Evolutionary conservation across 2,113 vertebrate species (phyloP).

Genomic region (Mesoclemmys tuberculata): DNA sequence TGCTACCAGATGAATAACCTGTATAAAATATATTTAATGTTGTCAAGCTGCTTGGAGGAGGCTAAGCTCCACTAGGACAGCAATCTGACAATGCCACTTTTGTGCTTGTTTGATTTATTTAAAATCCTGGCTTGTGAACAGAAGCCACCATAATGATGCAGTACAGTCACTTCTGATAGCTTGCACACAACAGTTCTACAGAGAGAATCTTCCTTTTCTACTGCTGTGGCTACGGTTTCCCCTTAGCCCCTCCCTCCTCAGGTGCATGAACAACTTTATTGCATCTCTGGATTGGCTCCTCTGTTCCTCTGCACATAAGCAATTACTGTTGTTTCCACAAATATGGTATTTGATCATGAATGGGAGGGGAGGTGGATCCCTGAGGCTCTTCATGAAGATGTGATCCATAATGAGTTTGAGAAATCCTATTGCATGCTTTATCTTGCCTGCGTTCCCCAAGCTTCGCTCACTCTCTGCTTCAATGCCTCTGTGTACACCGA

Average conservation of each 20-base stretch:
- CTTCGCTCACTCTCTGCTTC: neutral
- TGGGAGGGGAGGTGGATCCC: neutral
- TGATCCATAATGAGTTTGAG: neutral
- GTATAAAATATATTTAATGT: neutral
- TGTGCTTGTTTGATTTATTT: neutral
- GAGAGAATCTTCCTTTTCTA: neutral
- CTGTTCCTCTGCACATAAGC: neutral
- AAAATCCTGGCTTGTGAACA: neutral
- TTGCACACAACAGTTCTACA: neutral
- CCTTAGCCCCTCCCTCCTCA: neutral
- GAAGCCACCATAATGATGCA: neutral
- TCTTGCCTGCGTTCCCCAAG: neutral
- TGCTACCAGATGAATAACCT: neutral
- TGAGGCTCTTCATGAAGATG: neutral
- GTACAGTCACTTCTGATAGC: neutral
- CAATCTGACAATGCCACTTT: neutral
- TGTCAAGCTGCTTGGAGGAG: neutral
- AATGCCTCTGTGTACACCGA: neutral
- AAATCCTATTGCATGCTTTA: neutral
- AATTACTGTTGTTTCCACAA: neutral
- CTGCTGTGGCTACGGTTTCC: neutral
- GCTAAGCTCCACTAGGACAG: neutral
- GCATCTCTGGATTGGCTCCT: neutral
- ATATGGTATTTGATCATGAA: neutral
- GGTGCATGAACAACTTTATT: neutral